A percentile compares a stretch with the other conserved stretches of the same genome.
phyloP scores from a whole-genome alignment of 2,797 vertebrate genomes.

The Euphonia xanthogaster region DNA sequence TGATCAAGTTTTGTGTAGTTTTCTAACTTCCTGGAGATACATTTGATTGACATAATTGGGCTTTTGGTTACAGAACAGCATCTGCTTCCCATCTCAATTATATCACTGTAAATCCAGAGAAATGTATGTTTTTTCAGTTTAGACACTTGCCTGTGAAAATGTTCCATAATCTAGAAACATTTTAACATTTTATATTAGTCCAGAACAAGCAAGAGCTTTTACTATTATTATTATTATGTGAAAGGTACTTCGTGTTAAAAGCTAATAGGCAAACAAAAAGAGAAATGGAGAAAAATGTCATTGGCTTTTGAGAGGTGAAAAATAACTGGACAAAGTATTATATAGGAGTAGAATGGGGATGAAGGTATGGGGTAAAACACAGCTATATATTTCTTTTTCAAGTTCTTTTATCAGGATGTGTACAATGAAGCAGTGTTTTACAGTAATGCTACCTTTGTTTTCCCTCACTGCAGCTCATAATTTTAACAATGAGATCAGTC shows the following conservation, averaged over 20 bases:
- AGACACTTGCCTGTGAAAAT: background rate
- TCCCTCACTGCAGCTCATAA: background rate
- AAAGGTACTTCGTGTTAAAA: background rate
- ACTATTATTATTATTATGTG: background rate
- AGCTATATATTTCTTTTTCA: background rate
- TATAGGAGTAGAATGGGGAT: background rate
- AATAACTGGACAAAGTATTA: background rate
- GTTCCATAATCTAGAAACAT: background rate
- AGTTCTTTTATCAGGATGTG: background rate
- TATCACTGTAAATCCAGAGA: background rate
- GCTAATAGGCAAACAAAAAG: background rate
- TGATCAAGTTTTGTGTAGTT: slow-evolving; percentile 28
- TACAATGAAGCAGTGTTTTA: background rate
- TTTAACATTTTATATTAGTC: background rate
- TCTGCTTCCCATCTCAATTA: slow-evolving; percentile 25
- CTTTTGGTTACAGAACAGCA: slow-evolving; percentile 32
- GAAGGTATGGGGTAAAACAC: background rate
- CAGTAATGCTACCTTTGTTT: background rate
- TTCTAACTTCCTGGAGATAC: slow-evolving; percentile 42
- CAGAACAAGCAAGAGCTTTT: background rate
- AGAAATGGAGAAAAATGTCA: background rate
- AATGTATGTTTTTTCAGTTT: background rate
- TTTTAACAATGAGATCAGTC: background rate
- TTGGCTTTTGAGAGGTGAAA: background rate
- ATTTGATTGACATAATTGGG: slow-evolving; percentile 57